A percentile compares a stretch with the other conserved stretches of the same genome.
Conservation (phyloP, 2,797 vertebrate genomes). For the Acropternis orthonyx region DNA sequence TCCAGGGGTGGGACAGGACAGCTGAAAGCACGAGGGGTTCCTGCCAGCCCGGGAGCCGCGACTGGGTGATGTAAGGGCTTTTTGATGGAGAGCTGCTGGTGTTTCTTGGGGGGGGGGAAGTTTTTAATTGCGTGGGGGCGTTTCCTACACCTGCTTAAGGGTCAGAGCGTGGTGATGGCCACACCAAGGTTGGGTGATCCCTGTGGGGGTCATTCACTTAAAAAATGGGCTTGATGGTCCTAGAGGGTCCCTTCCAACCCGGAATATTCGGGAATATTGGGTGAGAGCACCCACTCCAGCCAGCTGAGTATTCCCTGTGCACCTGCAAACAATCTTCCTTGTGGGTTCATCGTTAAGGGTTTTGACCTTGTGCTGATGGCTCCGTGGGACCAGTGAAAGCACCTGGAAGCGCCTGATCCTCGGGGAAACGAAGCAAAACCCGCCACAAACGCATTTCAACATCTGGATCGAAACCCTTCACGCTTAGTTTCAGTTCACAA, state of each 20-base stretch:
- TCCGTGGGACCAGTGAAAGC: neutral
- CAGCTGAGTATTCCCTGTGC: neutral
- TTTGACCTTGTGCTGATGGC: rapidly evolving
- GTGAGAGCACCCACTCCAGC: neutral
- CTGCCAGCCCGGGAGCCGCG: neutral
- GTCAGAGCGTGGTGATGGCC: neutral
- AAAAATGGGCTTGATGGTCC: neutral
- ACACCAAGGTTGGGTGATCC: neutral
- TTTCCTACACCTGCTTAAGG: neutral
- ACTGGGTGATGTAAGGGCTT: neutral
- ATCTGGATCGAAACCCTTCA: rapidly evolving
- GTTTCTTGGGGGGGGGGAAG: neutral
- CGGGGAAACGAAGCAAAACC: neutral
- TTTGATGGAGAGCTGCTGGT: neutral
- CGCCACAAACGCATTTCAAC: rapidly evolving
- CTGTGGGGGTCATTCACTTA: too few species aligned
- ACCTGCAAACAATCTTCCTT: neutral
- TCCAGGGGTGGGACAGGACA: constrained; percentile 27
- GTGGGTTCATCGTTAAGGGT: neutral
- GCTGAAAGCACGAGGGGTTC: constrained; percentile 25
- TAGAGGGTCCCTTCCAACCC: neutral
- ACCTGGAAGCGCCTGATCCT: neutral
- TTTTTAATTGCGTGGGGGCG: neutral
- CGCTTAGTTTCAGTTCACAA: rapidly evolving
- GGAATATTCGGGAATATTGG: neutral